Evolutionary conservation across 2,113 vertebrate genomes (phyloP).

Genomic region (Mobula hypostoma): DNA sequence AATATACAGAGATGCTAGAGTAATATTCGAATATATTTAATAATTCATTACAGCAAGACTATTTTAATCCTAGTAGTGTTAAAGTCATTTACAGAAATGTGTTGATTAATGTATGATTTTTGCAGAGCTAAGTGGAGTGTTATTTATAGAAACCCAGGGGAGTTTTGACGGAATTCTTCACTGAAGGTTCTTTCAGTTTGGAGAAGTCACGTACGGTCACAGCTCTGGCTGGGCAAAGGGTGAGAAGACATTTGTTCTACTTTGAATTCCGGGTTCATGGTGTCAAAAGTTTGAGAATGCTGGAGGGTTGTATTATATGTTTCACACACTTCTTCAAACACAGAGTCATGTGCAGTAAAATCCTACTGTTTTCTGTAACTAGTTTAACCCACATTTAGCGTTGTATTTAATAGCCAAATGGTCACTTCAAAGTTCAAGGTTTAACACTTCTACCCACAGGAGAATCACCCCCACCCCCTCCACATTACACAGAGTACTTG

Average conservation of each 20-base stretch:
- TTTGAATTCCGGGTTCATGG: not conserved
- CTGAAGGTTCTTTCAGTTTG: not conserved
- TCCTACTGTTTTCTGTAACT: constrained; percentile 40
- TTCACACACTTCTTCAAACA: not conserved
- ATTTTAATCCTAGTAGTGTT: not conserved
- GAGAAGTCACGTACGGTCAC: not conserved
- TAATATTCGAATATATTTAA: not conserved
- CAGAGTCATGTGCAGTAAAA: not conserved
- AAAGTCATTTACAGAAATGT: not conserved
- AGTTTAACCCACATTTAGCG: constrained; percentile 41
- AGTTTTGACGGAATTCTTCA: not conserved
- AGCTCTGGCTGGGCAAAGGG: not conserved
- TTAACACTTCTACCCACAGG: constrained; percentile 27
- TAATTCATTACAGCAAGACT: not conserved
- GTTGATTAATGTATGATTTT: not conserved
- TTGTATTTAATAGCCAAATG: not conserved
- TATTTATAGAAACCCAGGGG: not conserved
- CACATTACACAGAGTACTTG: not conserved
- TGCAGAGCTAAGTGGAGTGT: not conserved
- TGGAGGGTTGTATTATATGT: not conserved
- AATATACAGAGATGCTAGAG: not conserved
- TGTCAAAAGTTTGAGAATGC: not conserved
- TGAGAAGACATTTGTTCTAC: constrained; percentile 32
- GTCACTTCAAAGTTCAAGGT: not conserved
- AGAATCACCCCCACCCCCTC: not conserved